These are phyloP conservation scores for Xiphophorus maculatus DNA, from an alignment of 2,113 vertebrate genomes.

Conservation along the genomic window DNA sequence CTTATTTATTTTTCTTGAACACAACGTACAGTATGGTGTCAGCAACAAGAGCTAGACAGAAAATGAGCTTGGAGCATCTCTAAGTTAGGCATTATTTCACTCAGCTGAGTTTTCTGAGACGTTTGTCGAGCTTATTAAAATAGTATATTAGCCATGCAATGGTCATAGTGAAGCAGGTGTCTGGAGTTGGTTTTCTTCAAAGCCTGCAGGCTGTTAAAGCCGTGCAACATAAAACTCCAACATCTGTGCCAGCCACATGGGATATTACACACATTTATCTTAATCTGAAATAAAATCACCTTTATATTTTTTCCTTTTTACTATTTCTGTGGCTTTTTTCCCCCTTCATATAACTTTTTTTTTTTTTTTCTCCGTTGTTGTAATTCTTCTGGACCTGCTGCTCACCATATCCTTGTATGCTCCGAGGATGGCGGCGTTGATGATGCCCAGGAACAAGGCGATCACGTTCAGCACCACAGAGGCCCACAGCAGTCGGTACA, in stretches of 20 bases:
- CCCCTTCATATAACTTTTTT: not conserved
- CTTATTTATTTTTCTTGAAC: too few relatives aligned
- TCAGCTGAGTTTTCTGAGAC: not conserved
- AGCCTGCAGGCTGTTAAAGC: not conserved
- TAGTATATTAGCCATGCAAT: not conserved
- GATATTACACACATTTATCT: not conserved
- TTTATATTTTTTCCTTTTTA: not conserved
- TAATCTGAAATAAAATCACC: not conserved
- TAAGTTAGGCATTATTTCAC: not conserved
- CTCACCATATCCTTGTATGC: conserved; percentile 92
- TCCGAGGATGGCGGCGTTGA: conserved; percentile 90
- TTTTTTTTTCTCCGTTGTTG: not conserved
- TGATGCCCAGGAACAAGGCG: conserved; percentile 87
- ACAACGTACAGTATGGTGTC: too few relatives aligned
- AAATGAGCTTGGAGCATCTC: not conserved
- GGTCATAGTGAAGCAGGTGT: conserved; percentile 11
- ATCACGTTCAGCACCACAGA: conserved; percentile 88
- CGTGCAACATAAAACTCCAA: not conserved
- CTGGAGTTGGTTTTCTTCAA: not conserved
- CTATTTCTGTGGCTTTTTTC: not conserved
- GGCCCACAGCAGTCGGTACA: conserved; percentile 91
- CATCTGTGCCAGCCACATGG: conserved; percentile 2
- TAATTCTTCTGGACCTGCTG: not conserved
- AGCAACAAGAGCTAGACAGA: not conserved
- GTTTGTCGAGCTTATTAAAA: not conserved